phyloP scores from a whole-genome alignment of 92 coral and sea anemone genomes.

The Zoanthus gigantus region DNA sequence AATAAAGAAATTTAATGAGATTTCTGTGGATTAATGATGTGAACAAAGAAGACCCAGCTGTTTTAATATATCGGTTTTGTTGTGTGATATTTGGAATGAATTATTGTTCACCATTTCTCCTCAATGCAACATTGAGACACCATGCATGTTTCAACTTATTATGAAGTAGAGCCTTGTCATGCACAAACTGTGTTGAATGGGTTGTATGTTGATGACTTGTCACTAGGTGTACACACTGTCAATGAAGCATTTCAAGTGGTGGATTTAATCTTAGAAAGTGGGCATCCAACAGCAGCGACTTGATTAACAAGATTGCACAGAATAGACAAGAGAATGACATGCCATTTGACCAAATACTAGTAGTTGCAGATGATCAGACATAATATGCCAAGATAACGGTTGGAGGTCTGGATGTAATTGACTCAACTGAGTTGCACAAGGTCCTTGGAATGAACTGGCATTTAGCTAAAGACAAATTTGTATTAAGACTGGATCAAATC shows the following conservation, averaged over 20 bases:
- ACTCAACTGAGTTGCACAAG: slow-evolving; percentile 53
- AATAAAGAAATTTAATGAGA: slow-evolving; percentile 60
- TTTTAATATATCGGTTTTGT: slow-evolving; percentile 51
- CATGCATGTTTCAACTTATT: slow-evolving; percentile 66
- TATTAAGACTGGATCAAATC: slow-evolving; percentile 28
- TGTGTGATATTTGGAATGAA: slow-evolving; percentile 73
- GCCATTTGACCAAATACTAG: slow-evolving; percentile 14
- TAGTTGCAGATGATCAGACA: slow-evolving; percentile 45
- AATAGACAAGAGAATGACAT: slow-evolving; percentile 18
- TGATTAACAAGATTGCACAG: slow-evolving; percentile 48
- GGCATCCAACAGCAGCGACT: slow-evolving; percentile 55
- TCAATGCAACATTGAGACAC: slow-evolving; percentile 62
- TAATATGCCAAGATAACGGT: slow-evolving; percentile 64
- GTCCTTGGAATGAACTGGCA: slow-evolving; percentile 69
- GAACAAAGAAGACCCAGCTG: slow-evolving; percentile 47
- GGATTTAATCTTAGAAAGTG: slow-evolving; percentile 70
- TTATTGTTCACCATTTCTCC: slow-evolving; percentile 66
- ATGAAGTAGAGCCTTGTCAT: slow-evolving; percentile 12
- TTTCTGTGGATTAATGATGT: slow-evolving; percentile 69
- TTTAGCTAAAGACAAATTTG: slow-evolving; percentile 46
- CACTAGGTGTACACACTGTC: slow-evolving; percentile 56
- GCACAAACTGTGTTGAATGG: slow-evolving; percentile 48
- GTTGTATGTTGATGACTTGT: slow-evolving; percentile 70
- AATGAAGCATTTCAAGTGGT: slow-evolving; percentile 53
- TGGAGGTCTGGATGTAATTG: slow-evolving; percentile 57